Evolutionary conservation across 2,797 vertebrate genomes (phyloP), one percentile per base, ranked within the genome.

Genomic region (Tragelaphus oryx): DNA sequence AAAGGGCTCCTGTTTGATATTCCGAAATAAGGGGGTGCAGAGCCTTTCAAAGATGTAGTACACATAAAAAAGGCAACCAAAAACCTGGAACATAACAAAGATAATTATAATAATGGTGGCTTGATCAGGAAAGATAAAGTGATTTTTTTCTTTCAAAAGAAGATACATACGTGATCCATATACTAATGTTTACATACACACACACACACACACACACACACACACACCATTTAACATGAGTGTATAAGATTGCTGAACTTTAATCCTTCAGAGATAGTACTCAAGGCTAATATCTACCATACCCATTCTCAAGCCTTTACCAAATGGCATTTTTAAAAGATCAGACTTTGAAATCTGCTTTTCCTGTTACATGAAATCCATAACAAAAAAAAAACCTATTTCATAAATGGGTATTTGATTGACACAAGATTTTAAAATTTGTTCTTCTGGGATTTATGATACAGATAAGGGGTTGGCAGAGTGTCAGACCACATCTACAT

Each of bases 11-110:
- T 99, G 98, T 87, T 98, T 99, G 71, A 99, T 99, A 95, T 99
- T 99, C 90, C 95, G 99, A 95, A 99, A 99, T 97, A 99, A 99
- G 78, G 99, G 99, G 96, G 99, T 99, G 96, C 99, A 99, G 91
- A 99, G 99, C 79, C 99, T 98, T 97, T 99, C 99, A 97, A 99
- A 99, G 92, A 99, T 98, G 85, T 99, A 99, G 97, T 99, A 99
- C 11, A 98, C 98, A 94, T 99, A 99, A 98, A 99, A 99, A 96
- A 99, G 97, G 75, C 99, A 99, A 41, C 99, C 99, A 8, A 99
- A 99, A 44, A 99, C 99, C 99, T 99, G 97, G 18, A 97, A 98
- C 46, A 92, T 52, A 97, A 95, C 16, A 30, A 48, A 30, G 17
- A 81, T 10, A 60, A 80, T 86, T 30, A 62, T 14, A 48, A 89